Evolutionary conservation across 2,888 invertebrate genomes (phyloP).

Genomic region (Eulithis testata): DNA sequence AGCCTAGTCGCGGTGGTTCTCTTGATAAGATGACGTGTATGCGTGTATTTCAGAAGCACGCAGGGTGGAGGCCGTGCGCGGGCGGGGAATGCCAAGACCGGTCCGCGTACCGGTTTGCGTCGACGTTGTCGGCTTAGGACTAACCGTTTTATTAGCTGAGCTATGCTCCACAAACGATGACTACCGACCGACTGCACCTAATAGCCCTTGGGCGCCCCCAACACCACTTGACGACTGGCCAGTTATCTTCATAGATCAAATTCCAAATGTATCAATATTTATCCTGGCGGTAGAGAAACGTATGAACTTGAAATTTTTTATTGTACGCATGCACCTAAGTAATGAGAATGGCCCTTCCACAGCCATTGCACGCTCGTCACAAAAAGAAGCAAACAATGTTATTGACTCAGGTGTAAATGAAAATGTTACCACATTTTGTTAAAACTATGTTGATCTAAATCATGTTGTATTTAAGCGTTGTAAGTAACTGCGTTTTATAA

Average conservation of each 20-base stretch:
- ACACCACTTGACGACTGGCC: conserved; percentile 32
- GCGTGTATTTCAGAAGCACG: conserved; percentile 77
- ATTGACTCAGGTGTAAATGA: conserved; percentile 76
- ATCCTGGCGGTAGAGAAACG: background rate
- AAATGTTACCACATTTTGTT: conserved; percentile 61
- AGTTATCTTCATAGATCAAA: conserved; percentile 14
- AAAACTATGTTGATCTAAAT: conserved; percentile 47
- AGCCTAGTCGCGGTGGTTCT: conserved; percentile 70
- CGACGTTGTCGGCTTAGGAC: conserved; percentile 73
- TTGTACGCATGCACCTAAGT: conserved; percentile 16
- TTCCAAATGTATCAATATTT: background rate
- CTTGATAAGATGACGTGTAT: conserved; percentile 78
- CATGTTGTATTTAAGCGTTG: conserved; percentile 3
- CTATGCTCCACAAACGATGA: conserved; percentile 78
- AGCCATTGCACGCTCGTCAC: conserved; percentile 35
- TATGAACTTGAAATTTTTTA: conserved; percentile 25
- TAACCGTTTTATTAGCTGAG: conserved; percentile 82
- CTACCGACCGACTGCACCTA: conserved; percentile 54
- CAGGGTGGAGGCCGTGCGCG: conserved; percentile 56
- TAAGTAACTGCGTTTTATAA: background rate
- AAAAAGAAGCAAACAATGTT: conserved; percentile 64
- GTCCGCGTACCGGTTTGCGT: conserved; percentile 80
- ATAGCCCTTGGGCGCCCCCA: conserved; percentile 55
- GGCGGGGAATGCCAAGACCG: conserved; percentile 67
- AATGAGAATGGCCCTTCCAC: conserved; percentile 31